Base-by-base conservation (phyloP, 2,113 vertebrate genomes). In the Castor canadensis region DNA sequence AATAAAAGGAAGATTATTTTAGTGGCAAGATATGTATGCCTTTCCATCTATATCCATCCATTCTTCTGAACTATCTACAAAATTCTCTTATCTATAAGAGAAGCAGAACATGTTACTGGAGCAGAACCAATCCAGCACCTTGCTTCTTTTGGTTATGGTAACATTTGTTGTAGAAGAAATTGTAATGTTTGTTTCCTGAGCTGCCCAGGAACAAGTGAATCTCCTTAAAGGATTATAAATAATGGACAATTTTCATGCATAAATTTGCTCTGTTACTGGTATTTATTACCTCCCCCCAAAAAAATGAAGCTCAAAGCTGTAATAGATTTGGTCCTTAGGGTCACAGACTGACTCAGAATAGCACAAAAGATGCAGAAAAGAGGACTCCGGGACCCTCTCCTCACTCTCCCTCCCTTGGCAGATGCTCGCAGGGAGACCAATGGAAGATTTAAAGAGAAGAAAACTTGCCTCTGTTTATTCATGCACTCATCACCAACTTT, bases 21-120 rank as follows among this genome's bases (percentile, higher is more conserved):
- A 81, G 30, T 87, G n/a, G 88, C 80, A 87, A 90, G 38, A 87
- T 94, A 93, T 13, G 10, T 82, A 82, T 58, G 24, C 54, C 72
- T 97, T 95, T 96, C 95, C 16, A 95, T 95, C 95, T 96, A 28
- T 84, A 92, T 91, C 95, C 93, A 91, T 60, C 71, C 73, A 91
- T 96, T 88, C 94, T 91, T 95, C 89, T 94, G 77, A 93, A 56
- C 89, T 76, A 86, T 17, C 58, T 95, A 64, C n/a, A 89, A 77
- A 89, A 94, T 90, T 92, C 71, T 92, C 80, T 91, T 86, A 93
- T 83, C 87, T 80, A 24, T 77, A 58, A 64, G 45, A 89, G 87
- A 97, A 95, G 66, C 66, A 97, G 66, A 92, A 93, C n/a, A 45
- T 35, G 1, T 43, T 89, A 84, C 71, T 49, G 71, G 95, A 94